Evolutionary conservation across 92 coral and sea anemone genomes (phyloP), one percentile per base, ranked within the genome.

Genomic region (Parazoanthus darwini): DNA sequence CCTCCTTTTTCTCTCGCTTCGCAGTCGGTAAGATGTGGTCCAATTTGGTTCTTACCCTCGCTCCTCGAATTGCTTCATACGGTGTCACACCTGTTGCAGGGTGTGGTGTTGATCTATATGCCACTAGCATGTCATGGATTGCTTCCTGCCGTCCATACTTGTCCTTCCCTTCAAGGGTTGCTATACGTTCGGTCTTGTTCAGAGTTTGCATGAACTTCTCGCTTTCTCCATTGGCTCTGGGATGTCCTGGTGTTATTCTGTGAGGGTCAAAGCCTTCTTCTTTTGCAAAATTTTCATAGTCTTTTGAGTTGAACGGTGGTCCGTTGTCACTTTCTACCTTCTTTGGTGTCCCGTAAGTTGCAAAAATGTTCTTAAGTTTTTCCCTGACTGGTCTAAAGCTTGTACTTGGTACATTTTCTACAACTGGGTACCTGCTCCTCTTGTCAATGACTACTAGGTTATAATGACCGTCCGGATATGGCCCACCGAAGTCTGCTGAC

Each of bases 161-260:
- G 85, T 79, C 71, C 86, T 93, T 93, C 20, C 94, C 93, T 81
- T 94, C 85, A 39, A 92, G 93, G 82, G 44, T 79, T 39, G 93
- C 92, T 16, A 89, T 94, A n/a, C 85, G 91, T 79, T 94, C 92
- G 16, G 91, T 94, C 78, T 88, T 94, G 89, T 94, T 94, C 84
- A 94, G 79, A 13, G 87, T 80, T 86, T 71, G 90, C 96, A 92
- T 88, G 89, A 91, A 91, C 59, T 86, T 87, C 77, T 93, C 90
- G 22, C 46, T 89, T 86, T 91, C 89, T 11, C 95, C 89, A 42
- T 90, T 88, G n/a, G n/a, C n/a, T n/a, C n/a, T n/a, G n/a, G n/a
- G n/a, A n/a, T n/a, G n/a, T n/a, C n/a, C n/a, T n/a, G 37, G 91
- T 29, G 91, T 94, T 15, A 90, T 75, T 2, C 78, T 38, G 77